A percentile compares a stretch with the other conserved stretches of the same genome.
These are phyloP conservation scores for Araneus ventricosus DNA, from an alignment of 1,140 invertebrate species.

Conservation along the genomic window DNA sequence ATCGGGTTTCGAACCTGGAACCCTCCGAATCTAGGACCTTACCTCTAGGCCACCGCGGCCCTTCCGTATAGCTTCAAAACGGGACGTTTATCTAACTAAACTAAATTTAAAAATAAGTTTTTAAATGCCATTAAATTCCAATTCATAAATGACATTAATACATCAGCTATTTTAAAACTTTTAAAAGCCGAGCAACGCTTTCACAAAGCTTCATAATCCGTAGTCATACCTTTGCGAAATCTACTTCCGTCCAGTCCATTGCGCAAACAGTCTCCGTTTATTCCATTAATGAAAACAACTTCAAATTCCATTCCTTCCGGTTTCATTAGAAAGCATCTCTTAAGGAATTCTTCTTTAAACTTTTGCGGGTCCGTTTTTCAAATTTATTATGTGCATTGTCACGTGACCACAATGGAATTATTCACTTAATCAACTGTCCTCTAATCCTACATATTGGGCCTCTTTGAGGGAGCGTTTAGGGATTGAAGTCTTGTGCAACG, in stretches of 20 bases:
- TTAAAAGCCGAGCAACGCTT: not conserved
- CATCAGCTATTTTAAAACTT: not conserved
- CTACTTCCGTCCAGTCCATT: not conserved
- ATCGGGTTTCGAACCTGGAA: too few relatives aligned
- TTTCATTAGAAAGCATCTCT: too few relatives aligned
- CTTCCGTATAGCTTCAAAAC: too few relatives aligned
- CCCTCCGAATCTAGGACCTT: too few relatives aligned
- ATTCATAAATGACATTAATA: not conserved
- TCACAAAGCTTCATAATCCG: not conserved
- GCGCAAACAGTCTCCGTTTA: not conserved
- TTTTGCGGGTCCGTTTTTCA: too few relatives aligned
- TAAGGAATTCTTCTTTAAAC: too few relatives aligned
- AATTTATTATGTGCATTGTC: not conserved
- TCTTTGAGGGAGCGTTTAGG: conserved; percentile 11
- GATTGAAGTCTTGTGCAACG: conserved; percentile 2
- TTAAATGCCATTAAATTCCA: too few relatives aligned
- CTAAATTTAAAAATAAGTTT: too few relatives aligned
- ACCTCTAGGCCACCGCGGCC: too few relatives aligned
- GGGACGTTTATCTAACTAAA: too few relatives aligned
- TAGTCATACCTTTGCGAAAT: too few relatives aligned
- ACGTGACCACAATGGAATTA: conserved; percentile 12
- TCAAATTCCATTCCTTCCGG: too few relatives aligned
- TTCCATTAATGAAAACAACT: not conserved
- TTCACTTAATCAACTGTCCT: conserved; percentile 24
- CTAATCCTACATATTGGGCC: not conserved